These are phyloP conservation scores for Oryctes rhinoceros DNA, from an alignment of 1,140 invertebrate species.

Conservation along the genomic window DNA sequence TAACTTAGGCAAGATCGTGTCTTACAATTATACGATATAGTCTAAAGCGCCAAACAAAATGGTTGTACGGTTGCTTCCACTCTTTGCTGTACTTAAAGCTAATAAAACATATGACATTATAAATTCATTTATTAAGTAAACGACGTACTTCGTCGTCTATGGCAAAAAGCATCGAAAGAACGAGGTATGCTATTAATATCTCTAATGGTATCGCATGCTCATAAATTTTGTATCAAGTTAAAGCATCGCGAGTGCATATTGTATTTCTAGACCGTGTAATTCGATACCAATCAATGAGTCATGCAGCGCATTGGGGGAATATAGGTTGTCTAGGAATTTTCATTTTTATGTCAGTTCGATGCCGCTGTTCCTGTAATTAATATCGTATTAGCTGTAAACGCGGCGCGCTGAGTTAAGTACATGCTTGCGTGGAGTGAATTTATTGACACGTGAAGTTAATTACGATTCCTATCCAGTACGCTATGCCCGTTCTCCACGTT, in stretches of 20 bases:
- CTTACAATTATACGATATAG: too few relatives aligned
- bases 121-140: too few relatives aligned
- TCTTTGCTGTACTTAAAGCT: too few relatives aligned
- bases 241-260: constrained; percentile 4
- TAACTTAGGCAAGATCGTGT: too few relatives aligned
- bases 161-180: background rate
- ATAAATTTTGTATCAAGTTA: constrained; percentile 12
- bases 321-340: constrained; percentile 32
- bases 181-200: background rate
- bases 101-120: too few relatives aligned
- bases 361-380: constrained; percentile 36
- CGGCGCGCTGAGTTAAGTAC: constrained; percentile 21
- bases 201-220: background rate
- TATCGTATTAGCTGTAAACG: constrained; percentile 29
- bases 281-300: constrained; percentile 32
- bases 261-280: constrained; percentile 30
- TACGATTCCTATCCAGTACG: constrained; percentile 24
- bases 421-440: constrained; percentile 31
- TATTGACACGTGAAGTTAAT: constrained; percentile 36
- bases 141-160: background rate
- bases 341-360: constrained; percentile 26
- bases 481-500: background rate
- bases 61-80: too few relatives aligned
- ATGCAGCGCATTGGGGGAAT: background rate
- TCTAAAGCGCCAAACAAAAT: too few relatives aligned